phyloP scores from a whole-genome alignment of 1,140 invertebrate genomes.

The Eumaeus atala region DNA sequence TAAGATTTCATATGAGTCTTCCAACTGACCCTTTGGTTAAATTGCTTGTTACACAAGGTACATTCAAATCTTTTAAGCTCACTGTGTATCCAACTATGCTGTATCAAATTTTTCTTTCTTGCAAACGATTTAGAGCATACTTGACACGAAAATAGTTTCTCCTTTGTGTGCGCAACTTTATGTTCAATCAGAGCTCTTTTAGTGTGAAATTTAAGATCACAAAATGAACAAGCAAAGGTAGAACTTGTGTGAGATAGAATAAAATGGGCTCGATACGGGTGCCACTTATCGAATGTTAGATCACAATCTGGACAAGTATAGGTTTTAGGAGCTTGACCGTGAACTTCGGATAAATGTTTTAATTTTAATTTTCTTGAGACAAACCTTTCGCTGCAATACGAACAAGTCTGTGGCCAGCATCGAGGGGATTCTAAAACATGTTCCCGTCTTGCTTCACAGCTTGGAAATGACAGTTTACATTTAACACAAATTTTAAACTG shows the following conservation, averaged over 20 bases:
- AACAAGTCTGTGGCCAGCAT: conserved; percentile 40
- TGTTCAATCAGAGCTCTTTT: conserved; percentile 47
- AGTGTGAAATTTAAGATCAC: conserved; percentile 46
- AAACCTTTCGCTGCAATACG: conserved; percentile 37
- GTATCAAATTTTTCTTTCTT: conserved; percentile 70
- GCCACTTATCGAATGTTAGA: conserved; percentile 37
- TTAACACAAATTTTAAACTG: conserved; percentile 38
- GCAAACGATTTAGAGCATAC: conserved; percentile 70
- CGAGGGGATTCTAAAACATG: conserved; percentile 30
- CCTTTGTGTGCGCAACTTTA: conserved; percentile 49
- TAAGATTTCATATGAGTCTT: conserved; percentile 58
- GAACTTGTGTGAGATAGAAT: conserved; percentile 46
- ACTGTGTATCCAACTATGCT: conserved; percentile 71
- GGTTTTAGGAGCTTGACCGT: conserved; percentile 31
- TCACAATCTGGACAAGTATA: conserved; percentile 50
- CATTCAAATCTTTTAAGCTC: conserved; percentile 63
- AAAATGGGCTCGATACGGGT: conserved; percentile 45
- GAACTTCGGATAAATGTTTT: conserved; percentile 32
- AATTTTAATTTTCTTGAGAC: conserved; percentile 26
- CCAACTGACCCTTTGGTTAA: conserved; percentile 66
- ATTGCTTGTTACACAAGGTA: conserved; percentile 71
- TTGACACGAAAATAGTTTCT: conserved; percentile 47
- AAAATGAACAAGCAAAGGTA: conserved; percentile 43
- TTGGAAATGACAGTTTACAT: conserved; percentile 39
- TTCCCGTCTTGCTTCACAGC: conserved; percentile 29